Evolutionary conservation across 92 coral and sea anemone species (phyloP).

Genomic region (Bergia sp.): DNA sequence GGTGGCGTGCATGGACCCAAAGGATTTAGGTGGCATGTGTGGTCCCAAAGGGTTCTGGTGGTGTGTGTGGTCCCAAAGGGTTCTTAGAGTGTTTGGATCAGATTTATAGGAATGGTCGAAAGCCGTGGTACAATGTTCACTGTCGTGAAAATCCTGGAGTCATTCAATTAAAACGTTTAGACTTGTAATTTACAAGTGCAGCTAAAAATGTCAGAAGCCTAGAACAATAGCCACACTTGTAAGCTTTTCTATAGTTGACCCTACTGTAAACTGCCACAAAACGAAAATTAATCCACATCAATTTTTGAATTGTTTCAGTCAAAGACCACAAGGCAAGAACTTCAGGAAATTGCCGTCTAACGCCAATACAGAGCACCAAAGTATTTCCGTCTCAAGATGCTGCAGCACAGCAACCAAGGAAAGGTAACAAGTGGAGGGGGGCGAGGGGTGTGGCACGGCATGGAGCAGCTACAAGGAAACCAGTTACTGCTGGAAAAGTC

Average conservation of each 20-base stretch:
- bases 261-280: background rate
- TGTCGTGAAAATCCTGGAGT: too few species aligned
- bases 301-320: background rate
- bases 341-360: background rate
- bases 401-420: background rate
- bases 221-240: too few species aligned
- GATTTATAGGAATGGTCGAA: too few species aligned
- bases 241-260: background rate
- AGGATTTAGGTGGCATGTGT: too few species aligned
- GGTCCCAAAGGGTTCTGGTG: too few species aligned
- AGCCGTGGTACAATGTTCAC: too few species aligned
- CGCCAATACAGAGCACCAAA: background rate
- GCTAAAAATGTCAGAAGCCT: too few species aligned
- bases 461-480: background rate
- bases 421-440: background rate
- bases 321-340: background rate
- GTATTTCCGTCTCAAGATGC: background rate
- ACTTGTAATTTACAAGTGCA: too few species aligned
- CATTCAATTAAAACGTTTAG: too few species aligned
- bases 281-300: background rate
- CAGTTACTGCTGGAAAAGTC: background rate
- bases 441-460: background rate
- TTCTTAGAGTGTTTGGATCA: too few species aligned
- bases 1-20: too few species aligned
- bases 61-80: too few species aligned